Percentiles rank a stretch among this genome's conserved stretches.
These are phyloP conservation scores for Drosophila mojavensis DNA, from an alignment of 1,140 invertebrate genomes.

Conservation along the genomic window DNA sequence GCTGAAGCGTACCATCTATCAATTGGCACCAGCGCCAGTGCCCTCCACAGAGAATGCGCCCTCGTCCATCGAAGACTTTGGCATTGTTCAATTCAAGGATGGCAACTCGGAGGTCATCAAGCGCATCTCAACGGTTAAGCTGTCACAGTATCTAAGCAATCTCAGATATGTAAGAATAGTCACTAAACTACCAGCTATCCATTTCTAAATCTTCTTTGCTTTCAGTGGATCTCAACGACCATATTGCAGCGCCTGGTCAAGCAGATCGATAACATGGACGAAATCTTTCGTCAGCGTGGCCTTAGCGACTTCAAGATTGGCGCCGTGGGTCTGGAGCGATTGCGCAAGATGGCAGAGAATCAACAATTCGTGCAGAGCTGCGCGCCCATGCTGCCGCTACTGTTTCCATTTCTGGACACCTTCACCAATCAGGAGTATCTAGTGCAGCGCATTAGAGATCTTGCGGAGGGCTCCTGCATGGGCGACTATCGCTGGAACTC, in stretches of 20 bases:
- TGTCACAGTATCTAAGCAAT: conserved; percentile 79
- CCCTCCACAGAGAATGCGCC: conserved; percentile 68
- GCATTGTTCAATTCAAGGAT: conserved; percentile 65
- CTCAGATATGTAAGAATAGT: conserved; percentile 67
- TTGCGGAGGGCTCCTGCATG: conserved; percentile 91
- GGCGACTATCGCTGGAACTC: conserved; percentile 92
- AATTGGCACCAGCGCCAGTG: conserved; percentile 65
- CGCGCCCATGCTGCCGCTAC: conserved; percentile 88
- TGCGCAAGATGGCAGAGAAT: conserved; percentile 88
- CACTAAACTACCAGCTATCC: background rate
- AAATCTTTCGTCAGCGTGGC: conserved; percentile 87
- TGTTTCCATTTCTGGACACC: conserved; percentile 92
- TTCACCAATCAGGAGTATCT: conserved; percentile 93
- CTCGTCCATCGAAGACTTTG: conserved; percentile 70
- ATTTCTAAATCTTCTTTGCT: background rate
- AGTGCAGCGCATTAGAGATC: conserved; percentile 89
- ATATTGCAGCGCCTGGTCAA: conserved; percentile 88
- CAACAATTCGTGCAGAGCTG: conserved; percentile 86
- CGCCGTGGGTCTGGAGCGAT: conserved; percentile 87
- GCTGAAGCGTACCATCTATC: conserved; percentile 77
- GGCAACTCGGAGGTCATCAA: conserved; percentile 80
- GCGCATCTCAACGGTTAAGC: conserved; percentile 73
- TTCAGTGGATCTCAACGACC: conserved; percentile 91
- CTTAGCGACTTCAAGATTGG: conserved; percentile 89
- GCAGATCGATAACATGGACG: conserved; percentile 90